These are phyloP conservation scores for Thunnus maccoyii DNA, from an alignment of 2,113 vertebrate species.

Conservation along the genomic window DNA sequence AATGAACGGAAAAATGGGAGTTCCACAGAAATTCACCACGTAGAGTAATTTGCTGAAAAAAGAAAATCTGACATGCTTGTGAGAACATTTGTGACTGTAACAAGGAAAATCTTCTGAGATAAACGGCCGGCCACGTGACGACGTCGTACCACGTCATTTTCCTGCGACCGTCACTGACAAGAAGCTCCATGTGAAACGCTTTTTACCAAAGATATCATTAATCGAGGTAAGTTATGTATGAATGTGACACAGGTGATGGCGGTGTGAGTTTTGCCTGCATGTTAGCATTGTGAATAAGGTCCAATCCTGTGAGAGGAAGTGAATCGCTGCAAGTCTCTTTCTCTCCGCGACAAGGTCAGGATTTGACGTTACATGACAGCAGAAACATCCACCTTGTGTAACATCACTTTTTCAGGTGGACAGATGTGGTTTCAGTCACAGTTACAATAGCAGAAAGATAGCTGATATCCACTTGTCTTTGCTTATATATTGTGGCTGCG, in stretches of 20 bases:
- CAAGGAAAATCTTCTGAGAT: too few relatives aligned
- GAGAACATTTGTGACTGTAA: too few relatives aligned
- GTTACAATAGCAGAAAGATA: not conserved
- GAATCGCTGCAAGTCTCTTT: not conserved
- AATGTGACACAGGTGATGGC: rapidly evolving
- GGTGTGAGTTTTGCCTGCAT: not conserved
- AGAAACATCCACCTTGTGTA: not conserved
- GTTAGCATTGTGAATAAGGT: not conserved
- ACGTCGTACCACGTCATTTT: conserved; percentile 21
- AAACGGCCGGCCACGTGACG: conserved; percentile 9
- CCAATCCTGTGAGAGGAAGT: rapidly evolving
- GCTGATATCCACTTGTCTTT: too few relatives aligned
- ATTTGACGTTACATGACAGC: conserved; percentile 46
- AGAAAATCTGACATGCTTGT: too few relatives aligned
- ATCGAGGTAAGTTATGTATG: conserved; percentile 48
- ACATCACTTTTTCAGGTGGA: not conserved
- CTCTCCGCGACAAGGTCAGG: conserved; percentile 81
- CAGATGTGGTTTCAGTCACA: not conserved
- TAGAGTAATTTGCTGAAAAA: too few relatives aligned
- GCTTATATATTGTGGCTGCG: not conserved
- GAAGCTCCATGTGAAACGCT: conserved; percentile 70
- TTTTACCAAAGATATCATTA: not conserved
- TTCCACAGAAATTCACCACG: too few relatives aligned
- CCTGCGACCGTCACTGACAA: conserved; percentile 65
- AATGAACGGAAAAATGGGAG: too few relatives aligned